Percentiles rank a stretch among this genome's conserved stretches.
These are phyloP conservation scores for Triplophysa bombifrons DNA, from an alignment of 2,797 vertebrate genomes.

Conservation along the genomic window DNA sequence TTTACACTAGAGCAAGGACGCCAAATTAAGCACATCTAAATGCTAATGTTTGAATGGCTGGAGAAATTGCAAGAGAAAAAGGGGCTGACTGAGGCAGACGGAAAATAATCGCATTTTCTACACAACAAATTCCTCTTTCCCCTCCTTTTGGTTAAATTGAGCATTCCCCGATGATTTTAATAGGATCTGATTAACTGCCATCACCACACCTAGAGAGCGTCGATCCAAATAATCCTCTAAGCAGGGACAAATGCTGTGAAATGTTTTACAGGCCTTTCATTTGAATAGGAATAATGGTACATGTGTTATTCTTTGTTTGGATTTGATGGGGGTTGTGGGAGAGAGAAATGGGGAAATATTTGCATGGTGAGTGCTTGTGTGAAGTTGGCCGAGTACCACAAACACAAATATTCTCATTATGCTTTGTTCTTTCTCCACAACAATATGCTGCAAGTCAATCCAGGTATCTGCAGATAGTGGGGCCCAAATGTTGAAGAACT, in stretches of 20 bases:
- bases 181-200: conserved; percentile 52
- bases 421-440: not conserved
- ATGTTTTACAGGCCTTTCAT: conserved; percentile 53
- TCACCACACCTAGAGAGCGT: conserved; percentile 39
- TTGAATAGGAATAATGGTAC: conserved; percentile 41
- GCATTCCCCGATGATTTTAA: conserved; percentile 52
- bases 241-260: conserved; percentile 40
- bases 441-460: conserved; percentile 9
- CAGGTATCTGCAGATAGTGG: not conserved
- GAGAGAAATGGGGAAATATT: conserved; percentile 29
- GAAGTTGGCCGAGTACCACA: conserved; percentile 23
- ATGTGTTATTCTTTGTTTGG: conserved; percentile 50
- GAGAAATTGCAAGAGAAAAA: conserved; percentile 32
- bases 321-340: conserved; percentile 46
- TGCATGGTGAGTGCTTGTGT: conserved; percentile 6
- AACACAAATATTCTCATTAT: not conserved
- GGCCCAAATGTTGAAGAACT: not conserved
- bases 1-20: conserved; percentile 55
- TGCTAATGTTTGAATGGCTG: conserved; percentile 53
- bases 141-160: conserved; percentile 19
- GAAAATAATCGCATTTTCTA: conserved; percentile 7
- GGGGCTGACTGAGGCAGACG: not conserved
- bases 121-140: conserved; percentile 36
- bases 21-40: conserved; percentile 57
- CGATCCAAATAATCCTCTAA: conserved; percentile 7